These are phyloP conservation scores for Odontamblyopus lacepedii DNA, from an alignment of 2,797 vertebrate species.

Conservation along the genomic window DNA sequence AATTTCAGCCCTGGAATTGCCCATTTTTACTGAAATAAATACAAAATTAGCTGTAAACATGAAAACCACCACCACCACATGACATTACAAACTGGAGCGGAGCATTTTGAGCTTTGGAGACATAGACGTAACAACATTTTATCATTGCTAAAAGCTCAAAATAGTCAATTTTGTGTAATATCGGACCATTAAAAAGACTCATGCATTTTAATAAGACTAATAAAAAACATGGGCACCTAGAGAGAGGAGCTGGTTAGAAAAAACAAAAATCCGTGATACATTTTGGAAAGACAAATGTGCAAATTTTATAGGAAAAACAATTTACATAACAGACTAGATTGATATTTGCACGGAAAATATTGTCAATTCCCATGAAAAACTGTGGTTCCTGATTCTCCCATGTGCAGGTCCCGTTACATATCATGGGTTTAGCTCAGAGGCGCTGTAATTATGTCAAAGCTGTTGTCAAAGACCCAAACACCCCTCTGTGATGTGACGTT, in stretches of 20 bases:
- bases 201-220: not conserved
- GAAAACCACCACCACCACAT: too few species aligned
- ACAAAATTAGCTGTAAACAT: too few species aligned
- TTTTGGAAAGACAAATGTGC: not conserved
- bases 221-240: not conserved
- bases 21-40: too few species aligned
- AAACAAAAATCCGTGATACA: not conserved
- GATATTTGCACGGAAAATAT: not conserved
- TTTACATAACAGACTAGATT: too few species aligned
- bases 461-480: not conserved
- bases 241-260: not conserved
- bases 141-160: too few species aligned
- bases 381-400: not conserved
- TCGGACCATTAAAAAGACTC: too few species aligned
- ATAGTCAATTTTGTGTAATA: too few species aligned
- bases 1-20: too few species aligned
- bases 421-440: slow-evolving; percentile 47
- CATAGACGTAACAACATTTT: too few species aligned
- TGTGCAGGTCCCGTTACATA: slow-evolving; percentile 24
- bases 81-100: too few species aligned
- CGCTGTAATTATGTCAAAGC: not conserved
- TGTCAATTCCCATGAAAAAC: not conserved
- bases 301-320: too few species aligned
- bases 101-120: too few species aligned
- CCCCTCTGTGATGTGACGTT: not conserved